Evolutionary conservation across 2,888 invertebrate species (phyloP).

Genomic region (Cenopis cana): DNA sequence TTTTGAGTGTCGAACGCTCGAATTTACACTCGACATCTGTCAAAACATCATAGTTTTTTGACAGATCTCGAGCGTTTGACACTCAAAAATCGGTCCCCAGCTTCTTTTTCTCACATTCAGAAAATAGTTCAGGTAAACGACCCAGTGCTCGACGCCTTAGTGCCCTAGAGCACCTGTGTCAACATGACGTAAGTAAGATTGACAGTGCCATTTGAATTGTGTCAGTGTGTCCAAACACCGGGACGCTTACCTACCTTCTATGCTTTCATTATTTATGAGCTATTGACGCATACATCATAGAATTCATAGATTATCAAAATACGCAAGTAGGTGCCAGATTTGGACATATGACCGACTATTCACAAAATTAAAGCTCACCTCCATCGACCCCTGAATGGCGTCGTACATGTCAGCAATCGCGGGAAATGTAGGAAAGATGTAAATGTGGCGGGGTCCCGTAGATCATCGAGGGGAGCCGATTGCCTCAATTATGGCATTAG

Average conservation of each 20-base stretch:
- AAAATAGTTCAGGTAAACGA: too few relatives aligned
- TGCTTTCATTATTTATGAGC: background rate
- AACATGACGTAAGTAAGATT: too few relatives aligned
- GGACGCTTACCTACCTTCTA: too few relatives aligned
- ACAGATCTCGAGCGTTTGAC: too few relatives aligned
- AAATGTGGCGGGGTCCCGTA: constrained; percentile 67
- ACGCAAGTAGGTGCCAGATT: background rate
- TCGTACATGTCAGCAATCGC: constrained; percentile 48
- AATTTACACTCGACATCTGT: too few relatives aligned
- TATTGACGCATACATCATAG: background rate
- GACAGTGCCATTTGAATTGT: too few relatives aligned
- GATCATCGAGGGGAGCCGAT: constrained; percentile 80
- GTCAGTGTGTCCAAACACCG: too few relatives aligned
- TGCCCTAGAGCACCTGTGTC: too few relatives aligned
- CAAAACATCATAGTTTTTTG: too few relatives aligned
- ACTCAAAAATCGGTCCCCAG: too few relatives aligned
- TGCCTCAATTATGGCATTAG: constrained; percentile 83
- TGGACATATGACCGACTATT: constrained; percentile 6
- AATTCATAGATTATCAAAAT: background rate
- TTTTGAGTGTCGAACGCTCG: too few relatives aligned
- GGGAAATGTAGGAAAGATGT: constrained; percentile 71
- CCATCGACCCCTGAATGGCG: constrained; percentile 34
- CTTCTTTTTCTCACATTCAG: background rate
- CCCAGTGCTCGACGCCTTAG: too few relatives aligned
- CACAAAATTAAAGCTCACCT: constrained; percentile 39